Conservation (phyloP, 2,888 invertebrate genomes). For the Drosophila subsilvestris region DNA sequence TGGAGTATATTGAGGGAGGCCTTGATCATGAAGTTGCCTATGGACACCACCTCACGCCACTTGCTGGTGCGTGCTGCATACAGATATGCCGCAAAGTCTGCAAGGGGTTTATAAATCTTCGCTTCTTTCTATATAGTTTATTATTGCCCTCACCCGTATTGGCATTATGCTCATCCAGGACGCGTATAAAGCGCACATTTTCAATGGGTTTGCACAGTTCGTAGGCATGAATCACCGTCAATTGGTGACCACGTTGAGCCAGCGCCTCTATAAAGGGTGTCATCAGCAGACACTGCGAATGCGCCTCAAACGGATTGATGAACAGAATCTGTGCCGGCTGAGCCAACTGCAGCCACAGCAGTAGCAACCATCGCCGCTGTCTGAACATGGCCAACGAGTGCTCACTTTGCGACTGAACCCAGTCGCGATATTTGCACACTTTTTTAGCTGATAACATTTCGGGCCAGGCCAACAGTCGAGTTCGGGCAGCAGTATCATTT, state of each 20-base stretch:
- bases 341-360: slow-evolving; percentile 1
- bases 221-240: slow-evolving; percentile 80
- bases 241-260: slow-evolving; percentile 80
- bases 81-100: slow-evolving; percentile 12
- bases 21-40: slow-evolving; percentile 32
- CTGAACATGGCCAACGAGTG: slow-evolving; percentile 22
- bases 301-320: slow-evolving; percentile 62
- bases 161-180: slow-evolving; percentile 24
- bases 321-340: slow-evolving; percentile 51
- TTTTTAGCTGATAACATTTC: slow-evolving; percentile 28
- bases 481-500: slow-evolving; percentile 9
- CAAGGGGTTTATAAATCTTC: too few species aligned
- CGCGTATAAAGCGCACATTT: slow-evolving; percentile 38
- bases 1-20: slow-evolving; percentile 46
- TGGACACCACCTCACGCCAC: slow-evolving; percentile 11
- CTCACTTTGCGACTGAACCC: slow-evolving; percentile 2
- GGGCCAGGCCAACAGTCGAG: too few species aligned
- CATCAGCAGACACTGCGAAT: slow-evolving; percentile 74
- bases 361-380: slow-evolving; percentile 20
- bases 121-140: background rate
- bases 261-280: slow-evolving; percentile 75
- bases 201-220: slow-evolving; percentile 45
- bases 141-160: slow-evolving; percentile 26
- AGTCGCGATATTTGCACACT: background rate
- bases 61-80: background rate